Evolutionary conservation across 23 tunicate genomes (phyloP).

Genomic region (Oikopleura albicans): DNA sequence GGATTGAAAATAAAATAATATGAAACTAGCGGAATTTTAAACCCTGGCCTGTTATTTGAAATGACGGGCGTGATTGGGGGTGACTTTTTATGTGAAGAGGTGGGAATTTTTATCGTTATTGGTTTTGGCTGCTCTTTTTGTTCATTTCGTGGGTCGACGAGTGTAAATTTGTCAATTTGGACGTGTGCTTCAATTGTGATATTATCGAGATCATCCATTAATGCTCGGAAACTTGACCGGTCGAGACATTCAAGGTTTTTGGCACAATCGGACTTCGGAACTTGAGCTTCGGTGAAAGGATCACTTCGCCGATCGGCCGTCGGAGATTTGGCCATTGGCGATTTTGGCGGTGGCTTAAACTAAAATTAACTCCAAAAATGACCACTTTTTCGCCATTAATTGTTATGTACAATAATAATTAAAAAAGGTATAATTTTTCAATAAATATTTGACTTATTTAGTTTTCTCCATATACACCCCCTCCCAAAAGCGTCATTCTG

Average conservation of each 20-base stretch:
- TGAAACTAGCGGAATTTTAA: no score
- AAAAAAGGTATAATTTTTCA: no score
- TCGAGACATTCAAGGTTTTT: background rate
- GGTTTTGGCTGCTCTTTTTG: background rate
- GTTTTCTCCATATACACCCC: no score
- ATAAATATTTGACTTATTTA: no score
- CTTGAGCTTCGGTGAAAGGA: background rate
- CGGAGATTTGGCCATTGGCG: conserved; percentile 10
- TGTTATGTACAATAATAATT: no score
- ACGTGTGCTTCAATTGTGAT: background rate
- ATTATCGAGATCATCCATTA: background rate
- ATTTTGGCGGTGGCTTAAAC: conserved; percentile 18
- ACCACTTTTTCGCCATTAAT: no score
- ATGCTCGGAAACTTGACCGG: background rate
- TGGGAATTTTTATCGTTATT: background rate
- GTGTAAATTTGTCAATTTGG: conserved; percentile 4
- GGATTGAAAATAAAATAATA: no score
- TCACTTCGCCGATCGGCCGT: background rate
- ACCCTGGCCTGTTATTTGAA: no score
- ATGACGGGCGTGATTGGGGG: no score
- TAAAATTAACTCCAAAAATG: no score
- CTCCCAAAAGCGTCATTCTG: no score
- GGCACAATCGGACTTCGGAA: background rate
- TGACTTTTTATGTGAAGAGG: no score
- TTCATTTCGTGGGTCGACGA: background rate